phyloP scores from a whole-genome alignment of 1,140 invertebrate genomes.

The Ostrea edulis region DNA sequence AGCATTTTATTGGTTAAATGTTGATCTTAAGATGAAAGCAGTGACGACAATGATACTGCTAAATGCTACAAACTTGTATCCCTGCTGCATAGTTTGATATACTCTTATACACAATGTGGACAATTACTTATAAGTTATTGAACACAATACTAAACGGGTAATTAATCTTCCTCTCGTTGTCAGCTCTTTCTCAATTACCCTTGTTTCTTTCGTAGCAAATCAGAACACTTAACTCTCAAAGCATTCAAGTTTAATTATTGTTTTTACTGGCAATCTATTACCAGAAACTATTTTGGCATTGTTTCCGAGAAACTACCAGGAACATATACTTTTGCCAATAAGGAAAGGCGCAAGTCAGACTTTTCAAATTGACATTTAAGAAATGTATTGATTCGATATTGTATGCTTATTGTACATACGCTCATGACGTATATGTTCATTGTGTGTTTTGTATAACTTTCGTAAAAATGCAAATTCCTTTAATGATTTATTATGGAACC shows the following conservation, averaged over 20 bases:
- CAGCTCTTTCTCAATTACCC: conserved; percentile 16
- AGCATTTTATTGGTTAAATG: no score
- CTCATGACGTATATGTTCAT: conserved; percentile 16
- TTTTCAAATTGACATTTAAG: conserved; percentile 20
- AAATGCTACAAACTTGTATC: conserved; percentile 1
- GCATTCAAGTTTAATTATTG: conserved; percentile 27
- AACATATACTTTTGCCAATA: neutral
- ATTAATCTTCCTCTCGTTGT: conserved; percentile 32
- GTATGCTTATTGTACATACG: neutral
- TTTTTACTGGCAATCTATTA: neutral
- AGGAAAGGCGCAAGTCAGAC: neutral
- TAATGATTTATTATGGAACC: conserved; percentile 32
- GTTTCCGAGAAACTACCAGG: neutral
- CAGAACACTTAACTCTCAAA: conserved; percentile 8
- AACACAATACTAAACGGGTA: conserved; percentile 15
- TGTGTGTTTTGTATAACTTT: conserved; percentile 7
- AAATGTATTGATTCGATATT: neutral
- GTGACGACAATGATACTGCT: neutral
- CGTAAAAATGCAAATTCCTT: neutral
- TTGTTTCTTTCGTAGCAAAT: conserved; percentile 2
- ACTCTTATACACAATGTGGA: neutral
- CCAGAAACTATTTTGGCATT: neutral
- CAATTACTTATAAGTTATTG: neutral
- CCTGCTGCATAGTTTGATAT: neutral
- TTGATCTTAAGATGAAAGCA: neutral